Evolutionary conservation across 1,140 invertebrate genomes (phyloP), one percentile per base, ranked within the genome.

Genomic region (Drosophila lini): DNA sequence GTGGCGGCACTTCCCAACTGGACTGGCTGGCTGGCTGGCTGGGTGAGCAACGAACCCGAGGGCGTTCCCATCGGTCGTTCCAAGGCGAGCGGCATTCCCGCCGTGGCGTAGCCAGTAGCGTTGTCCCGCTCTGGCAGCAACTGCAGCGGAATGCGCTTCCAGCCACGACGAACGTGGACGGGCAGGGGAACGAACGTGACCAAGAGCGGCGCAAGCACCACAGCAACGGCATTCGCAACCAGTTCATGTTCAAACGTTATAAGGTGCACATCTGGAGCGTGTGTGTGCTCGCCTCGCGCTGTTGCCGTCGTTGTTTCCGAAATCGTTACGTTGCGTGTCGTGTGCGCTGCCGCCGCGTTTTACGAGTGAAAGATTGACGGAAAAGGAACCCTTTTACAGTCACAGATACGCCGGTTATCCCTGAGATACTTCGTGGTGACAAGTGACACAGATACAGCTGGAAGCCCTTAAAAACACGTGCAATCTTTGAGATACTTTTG

Each of bases 171-270:
- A 22, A 22, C 19, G 44, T 45, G 44, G 34, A 16, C 25, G 34
- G 32, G 42, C 58, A 19, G 68, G 75, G 79, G 79, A 73, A 73
- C 79, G 76, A 73, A 73, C 79, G 76, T 11, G 15, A 16, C 10
- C 63, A 31, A 15, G 44, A 68, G 47, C 62, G 31, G 19, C 55
- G 52, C 32, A 63, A 42, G 16, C 34, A 41, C 36, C 65, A 53
- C 70, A 83, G 84, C 77, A 71, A 83, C 77, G 80, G 84, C 80
- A 89, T 84, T 89, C 83, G 67, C 84, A 90, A 90, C 78, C 81
- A 89, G 84, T 89, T 90, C 85, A 78, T 85, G 81, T 81, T 84
- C 81, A 81, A 90, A 84, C 84, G 84, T 88, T 83, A 74, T 65
- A 74, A 83, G 80, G 83, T 86, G 84, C 85, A 86, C 81, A 81